Conservation (phyloP, 2,797 vertebrate species). For the Anguilla megastoma region DNA sequence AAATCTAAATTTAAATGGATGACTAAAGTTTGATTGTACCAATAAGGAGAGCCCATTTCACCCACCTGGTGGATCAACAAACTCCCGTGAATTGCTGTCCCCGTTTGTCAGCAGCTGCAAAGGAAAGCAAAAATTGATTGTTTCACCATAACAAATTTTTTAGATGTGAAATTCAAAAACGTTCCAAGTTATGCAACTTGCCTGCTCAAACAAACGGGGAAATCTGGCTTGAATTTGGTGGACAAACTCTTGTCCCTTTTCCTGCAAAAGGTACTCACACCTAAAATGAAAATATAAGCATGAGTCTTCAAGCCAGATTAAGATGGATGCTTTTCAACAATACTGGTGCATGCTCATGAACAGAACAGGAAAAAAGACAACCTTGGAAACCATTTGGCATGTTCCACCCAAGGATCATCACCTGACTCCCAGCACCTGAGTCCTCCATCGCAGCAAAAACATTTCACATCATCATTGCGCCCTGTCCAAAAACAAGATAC, state of each 20-base stretch:
- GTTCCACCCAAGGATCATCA: slow-evolving; percentile 97
- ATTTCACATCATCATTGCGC: slow-evolving; percentile 95
- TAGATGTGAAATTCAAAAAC: slow-evolving; percentile 25
- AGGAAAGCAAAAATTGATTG: not conserved
- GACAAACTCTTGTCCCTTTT: slow-evolving; percentile 92
- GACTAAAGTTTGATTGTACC: not conserved
- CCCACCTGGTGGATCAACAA: slow-evolving; percentile 87
- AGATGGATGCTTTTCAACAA: not conserved
- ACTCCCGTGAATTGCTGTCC: slow-evolving; percentile 83
- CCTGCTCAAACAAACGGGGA: slow-evolving; percentile 96
- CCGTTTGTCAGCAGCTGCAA: slow-evolving; percentile 87
- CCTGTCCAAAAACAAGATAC: slow-evolving; percentile 64
- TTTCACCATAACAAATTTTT: not conserved
- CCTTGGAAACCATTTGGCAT: slow-evolving; percentile 99
- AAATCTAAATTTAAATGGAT: no score
- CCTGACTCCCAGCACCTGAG: slow-evolving; percentile 97
- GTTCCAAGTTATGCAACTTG: slow-evolving; percentile 51
- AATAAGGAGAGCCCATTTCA: slow-evolving; percentile 27
- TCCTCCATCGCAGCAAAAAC: slow-evolving; percentile 98
- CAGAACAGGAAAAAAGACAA: slow-evolving; percentile 45
- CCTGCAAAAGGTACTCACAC: slow-evolving; percentile 92
- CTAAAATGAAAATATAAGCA: slow-evolving; percentile 60
- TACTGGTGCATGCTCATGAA: not conserved
- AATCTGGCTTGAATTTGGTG: slow-evolving; percentile 92
- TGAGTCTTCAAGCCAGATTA: not conserved